Base-by-base conservation (phyloP, 2,888 invertebrate species). In the Tetramorium bicarinatum region DNA sequence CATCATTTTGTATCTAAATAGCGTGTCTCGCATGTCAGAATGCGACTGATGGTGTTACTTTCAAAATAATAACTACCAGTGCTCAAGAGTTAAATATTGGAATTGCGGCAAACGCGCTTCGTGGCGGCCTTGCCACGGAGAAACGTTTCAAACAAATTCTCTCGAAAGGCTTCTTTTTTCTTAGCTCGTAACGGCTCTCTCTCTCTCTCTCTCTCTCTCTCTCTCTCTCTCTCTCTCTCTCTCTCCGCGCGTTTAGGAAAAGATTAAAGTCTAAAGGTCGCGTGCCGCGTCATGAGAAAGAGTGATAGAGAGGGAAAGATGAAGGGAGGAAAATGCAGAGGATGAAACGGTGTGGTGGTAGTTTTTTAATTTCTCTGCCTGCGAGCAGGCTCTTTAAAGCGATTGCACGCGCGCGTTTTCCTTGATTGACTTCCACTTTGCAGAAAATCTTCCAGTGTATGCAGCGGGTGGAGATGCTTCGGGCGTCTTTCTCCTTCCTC, bases 401-500 rank as follows among this genome's bases (percentile, higher is more conserved):
- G 84, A 86, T 87, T 88, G 84, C 86, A 74, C 67, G 75, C 54
- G 61, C 82, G 82, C 74, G 83, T 56, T 72, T 74, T 76, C 54
- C 69, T 67, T 77, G 88, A 87, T 88, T 84, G 88, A 88, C 87
- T 85, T 77, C 84, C 77, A 86, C 82, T 86, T 86, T 82, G 67
- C 82, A 61, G 66, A 82, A 61, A 49, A 88, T 88, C 82, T 87
- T 79, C 75, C 74, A 67, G 82, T 71, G 82, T 82, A 87, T 75
- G 80, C 84, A 84, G 75, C 76, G 71, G 82, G 75, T 77, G 67
- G 85, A 84, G 64, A 76, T 75, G 85, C 84, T 85, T 76, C 29
- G 21, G 29, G 81, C 69, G 54, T 25, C 8, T 52, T 77, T 13
- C 15, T 25, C 41, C 21, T 56, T 56, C 11, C 44, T 15, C 25